A percentile compares a stretch with the other conserved stretches of the same genome.
Conservation (phyloP, 2,888 invertebrate genomes). For the Dorcus hopei region DNA sequence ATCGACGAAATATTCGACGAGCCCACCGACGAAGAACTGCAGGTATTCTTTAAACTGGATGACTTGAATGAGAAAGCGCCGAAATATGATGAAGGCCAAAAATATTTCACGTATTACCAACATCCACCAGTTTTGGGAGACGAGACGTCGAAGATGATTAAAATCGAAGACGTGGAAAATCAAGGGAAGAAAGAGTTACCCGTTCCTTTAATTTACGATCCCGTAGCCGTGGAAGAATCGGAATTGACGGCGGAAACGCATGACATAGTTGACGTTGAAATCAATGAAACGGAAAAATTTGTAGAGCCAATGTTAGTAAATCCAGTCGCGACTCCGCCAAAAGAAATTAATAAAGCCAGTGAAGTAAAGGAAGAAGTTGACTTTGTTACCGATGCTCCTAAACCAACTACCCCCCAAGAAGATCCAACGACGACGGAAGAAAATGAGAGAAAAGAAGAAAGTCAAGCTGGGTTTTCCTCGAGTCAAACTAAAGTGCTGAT, state of each 20-base stretch:
- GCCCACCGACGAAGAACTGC: slow-evolving; percentile 1
- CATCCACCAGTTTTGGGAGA: too few relatives aligned
- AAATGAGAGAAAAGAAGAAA: neutral
- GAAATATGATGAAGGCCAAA: neutral
- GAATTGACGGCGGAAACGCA: slow-evolving; percentile 24
- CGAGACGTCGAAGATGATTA: too few relatives aligned
- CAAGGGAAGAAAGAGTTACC: too few relatives aligned
- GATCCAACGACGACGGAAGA: neutral
- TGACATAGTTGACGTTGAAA: slow-evolving; percentile 18
- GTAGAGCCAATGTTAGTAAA: neutral
- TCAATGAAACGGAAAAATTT: slow-evolving; percentile 15
- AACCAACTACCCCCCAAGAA: neutral
- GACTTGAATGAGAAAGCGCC: neutral
- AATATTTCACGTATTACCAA: too few relatives aligned
- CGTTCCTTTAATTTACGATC: slow-evolving; percentile 11
- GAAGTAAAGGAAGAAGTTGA: neutral
- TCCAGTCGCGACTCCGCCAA: neutral
- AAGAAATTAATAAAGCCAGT: neutral
- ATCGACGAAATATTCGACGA: slow-evolving; percentile 2
- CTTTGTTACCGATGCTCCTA: neutral
- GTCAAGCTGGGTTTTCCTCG: too few relatives aligned
- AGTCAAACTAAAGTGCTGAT: too few relatives aligned
- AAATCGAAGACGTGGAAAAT: too few relatives aligned
- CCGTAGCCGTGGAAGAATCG: slow-evolving; percentile 23
- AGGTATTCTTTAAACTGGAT: slow-evolving; percentile 5